Evolutionary conservation across 2,888 invertebrate species (phyloP).

Genomic region (Autographa pulchrina): DNA sequence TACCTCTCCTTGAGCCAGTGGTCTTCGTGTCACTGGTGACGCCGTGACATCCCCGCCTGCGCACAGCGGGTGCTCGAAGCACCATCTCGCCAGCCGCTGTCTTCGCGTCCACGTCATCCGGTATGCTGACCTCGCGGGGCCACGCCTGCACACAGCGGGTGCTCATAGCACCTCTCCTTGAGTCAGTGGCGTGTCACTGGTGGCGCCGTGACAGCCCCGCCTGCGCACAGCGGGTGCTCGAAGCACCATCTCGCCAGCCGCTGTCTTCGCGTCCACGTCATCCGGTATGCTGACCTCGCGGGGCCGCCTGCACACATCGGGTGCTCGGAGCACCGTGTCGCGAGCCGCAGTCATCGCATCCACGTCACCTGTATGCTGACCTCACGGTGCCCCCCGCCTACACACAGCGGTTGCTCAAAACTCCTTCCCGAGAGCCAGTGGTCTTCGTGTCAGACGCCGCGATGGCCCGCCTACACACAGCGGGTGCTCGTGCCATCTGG

Average conservation of each 20-base stretch:
- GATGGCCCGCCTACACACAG: no score
- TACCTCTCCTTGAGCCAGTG: background rate
- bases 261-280: background rate
- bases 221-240: background rate
- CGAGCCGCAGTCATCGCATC: constrained; percentile 7
- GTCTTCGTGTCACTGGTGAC: background rate
- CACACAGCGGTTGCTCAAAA: background rate
- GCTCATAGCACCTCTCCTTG: background rate
- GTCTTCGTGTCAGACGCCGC: background rate
- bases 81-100: background rate
- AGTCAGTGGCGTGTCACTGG: background rate
- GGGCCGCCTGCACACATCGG: no score
- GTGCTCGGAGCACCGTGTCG: background rate
- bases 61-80: no score
- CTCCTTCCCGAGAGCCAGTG: background rate
- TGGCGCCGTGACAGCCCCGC: background rate
- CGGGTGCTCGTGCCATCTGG: background rate
- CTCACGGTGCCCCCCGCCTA: no score
- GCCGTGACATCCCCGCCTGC: background rate
- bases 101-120: background rate
- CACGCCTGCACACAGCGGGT: background rate
- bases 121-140: background rate
- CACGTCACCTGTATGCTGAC: background rate
- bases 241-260: background rate
- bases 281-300: background rate